phyloP scores from a whole-genome alignment of 2,888 invertebrate genomes.

The Platycnemis pennipes region DNA sequence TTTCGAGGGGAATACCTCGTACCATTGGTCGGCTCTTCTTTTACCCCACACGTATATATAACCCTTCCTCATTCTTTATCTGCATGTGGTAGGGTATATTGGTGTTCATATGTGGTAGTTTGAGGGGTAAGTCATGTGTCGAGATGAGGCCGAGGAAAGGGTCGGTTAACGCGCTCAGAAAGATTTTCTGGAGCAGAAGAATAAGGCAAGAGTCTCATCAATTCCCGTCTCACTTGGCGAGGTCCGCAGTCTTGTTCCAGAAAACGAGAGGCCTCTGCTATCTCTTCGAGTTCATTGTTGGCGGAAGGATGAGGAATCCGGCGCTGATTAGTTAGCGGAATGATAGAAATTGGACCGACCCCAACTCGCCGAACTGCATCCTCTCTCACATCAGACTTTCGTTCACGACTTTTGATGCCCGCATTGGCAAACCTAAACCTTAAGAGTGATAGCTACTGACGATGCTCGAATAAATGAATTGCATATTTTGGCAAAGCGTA shows the following conservation, averaged over 20 bases:
- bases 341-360: neutral
- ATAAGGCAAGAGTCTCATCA: slow-evolving; percentile 5
- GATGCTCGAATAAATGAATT: too few relatives aligned
- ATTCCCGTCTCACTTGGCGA: neutral
- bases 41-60: neutral
- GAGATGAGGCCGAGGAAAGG: neutral
- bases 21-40: neutral
- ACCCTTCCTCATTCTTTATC: neutral
- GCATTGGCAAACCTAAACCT: too few relatives aligned
- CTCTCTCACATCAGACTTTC: too few relatives aligned
- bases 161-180: neutral
- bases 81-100: neutral
- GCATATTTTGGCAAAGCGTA: too few relatives aligned
- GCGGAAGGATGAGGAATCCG: neutral
- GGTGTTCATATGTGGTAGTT: neutral
- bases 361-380: neutral
- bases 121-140: neutral
- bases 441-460: too few relatives aligned
- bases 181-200: slow-evolving; percentile 40
- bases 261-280: neutral
- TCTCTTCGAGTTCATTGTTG: neutral
- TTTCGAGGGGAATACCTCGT: neutral
- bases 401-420: too few relatives aligned
- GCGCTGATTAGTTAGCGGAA: neutral
- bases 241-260: neutral